These are phyloP conservation scores for Muscidifurax raptorellus DNA, from an alignment of 1,140 invertebrate species.

Conservation along the genomic window DNA sequence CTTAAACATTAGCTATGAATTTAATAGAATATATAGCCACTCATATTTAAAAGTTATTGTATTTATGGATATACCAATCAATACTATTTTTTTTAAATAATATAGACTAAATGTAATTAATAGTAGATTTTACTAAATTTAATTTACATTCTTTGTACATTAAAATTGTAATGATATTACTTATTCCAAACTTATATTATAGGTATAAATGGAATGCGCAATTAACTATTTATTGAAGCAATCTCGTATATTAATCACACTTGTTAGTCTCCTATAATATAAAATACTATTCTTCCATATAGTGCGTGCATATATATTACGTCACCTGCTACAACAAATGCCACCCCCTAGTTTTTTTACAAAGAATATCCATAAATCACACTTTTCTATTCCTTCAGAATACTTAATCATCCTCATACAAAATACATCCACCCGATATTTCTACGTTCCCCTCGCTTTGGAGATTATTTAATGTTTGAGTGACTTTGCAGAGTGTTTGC, in stretches of 20 bases:
- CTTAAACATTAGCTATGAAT: no score
- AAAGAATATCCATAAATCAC: constrained; percentile 18
- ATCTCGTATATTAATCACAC: neutral
- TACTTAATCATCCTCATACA: neutral
- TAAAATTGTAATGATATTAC: no score
- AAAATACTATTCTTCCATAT: neutral
- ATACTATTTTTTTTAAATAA: no score
- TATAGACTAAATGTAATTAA: no score
- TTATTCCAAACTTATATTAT: no score
- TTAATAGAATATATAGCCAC: no score
- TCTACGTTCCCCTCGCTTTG: neutral
- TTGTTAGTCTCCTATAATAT: neutral
- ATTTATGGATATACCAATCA: no score
- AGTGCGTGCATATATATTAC: neutral
- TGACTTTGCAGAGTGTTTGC: neutral
- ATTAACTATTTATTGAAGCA: neutral
- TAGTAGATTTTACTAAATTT: no score
- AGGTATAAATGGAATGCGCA: no score
- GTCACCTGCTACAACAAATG: neutral
- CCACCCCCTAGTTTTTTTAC: neutral
- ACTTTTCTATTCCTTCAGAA: neutral
- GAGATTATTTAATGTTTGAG: neutral
- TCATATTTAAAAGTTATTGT: no score
- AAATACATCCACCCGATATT: neutral
- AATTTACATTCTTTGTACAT: no score